phyloP scores from a whole-genome alignment of 2,888 invertebrate genomes.

The Sarcophaga carnaria region DNA sequence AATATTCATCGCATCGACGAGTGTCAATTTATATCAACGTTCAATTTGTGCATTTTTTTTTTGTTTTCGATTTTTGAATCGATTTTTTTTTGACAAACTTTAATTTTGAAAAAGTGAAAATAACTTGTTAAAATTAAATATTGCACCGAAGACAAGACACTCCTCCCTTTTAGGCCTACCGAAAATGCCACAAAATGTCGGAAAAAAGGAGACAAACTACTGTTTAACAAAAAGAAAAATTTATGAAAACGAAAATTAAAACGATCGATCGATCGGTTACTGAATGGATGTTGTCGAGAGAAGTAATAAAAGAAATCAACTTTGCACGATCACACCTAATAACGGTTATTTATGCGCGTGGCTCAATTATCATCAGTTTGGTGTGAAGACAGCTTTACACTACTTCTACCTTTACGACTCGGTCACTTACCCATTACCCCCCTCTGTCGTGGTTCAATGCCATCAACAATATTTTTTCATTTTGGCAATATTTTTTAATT shows the following conservation, averaged over 20 bases:
- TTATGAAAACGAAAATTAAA: slow-evolving; percentile 57
- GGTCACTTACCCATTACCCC: not conserved
- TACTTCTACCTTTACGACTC: slow-evolving; percentile 6
- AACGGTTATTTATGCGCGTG: slow-evolving; percentile 80
- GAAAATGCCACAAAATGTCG: slow-evolving; percentile 12
- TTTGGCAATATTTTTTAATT: slow-evolving; percentile 38
- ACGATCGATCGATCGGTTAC: slow-evolving; percentile 58
- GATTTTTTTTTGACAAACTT: slow-evolving; percentile 40
- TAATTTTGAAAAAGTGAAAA: slow-evolving; percentile 66
- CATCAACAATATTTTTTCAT: slow-evolving; percentile 11
- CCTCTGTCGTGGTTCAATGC: not conserved
- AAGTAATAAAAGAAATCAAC: slow-evolving; percentile 59
- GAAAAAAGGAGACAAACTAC: slow-evolving; percentile 35
- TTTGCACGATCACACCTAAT: slow-evolving; percentile 79
- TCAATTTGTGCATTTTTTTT: slow-evolving; percentile 19
- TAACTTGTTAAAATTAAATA: slow-evolving; percentile 62
- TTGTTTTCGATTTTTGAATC: not conserved
- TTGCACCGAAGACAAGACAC: slow-evolving; percentile 39
- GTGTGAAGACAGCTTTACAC: slow-evolving; percentile 66
- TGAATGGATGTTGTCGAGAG: slow-evolving; percentile 45
- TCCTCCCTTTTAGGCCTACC: slow-evolving; percentile 33
- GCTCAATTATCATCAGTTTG: slow-evolving; percentile 76
- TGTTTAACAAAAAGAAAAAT: slow-evolving; percentile 51
- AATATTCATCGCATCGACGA: slow-evolving; percentile 53
- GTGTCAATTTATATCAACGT: slow-evolving; percentile 65